These are phyloP conservation scores for Acleris cristana DNA, from an alignment of 2,888 invertebrate species.

Conservation along the genomic window DNA sequence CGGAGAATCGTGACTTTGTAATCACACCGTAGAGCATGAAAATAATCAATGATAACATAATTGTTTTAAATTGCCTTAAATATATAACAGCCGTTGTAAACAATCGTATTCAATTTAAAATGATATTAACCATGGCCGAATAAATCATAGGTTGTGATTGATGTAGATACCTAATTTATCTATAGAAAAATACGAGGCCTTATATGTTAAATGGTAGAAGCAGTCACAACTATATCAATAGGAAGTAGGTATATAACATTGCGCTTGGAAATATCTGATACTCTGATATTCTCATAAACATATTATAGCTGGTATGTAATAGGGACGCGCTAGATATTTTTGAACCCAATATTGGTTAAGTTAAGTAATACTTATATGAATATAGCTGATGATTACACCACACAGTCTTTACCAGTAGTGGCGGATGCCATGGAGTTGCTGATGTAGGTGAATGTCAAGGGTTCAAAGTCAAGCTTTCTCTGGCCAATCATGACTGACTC, in stretches of 20 bases:
- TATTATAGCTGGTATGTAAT: too few species aligned
- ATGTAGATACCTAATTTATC: neutral
- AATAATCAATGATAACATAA: conserved; percentile 12
- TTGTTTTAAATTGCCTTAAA: conserved; percentile 8
- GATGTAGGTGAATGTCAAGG: conserved; percentile 1
- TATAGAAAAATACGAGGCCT: neutral
- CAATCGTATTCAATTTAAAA: conserved; percentile 6
- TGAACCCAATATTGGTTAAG: too few species aligned
- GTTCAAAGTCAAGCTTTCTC: neutral
- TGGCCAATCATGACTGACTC: too few species aligned
- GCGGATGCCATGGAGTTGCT: neutral
- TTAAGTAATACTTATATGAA: too few species aligned
- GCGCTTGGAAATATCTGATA: too few species aligned
- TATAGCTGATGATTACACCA: too few species aligned
- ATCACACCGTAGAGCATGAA: conserved; percentile 11
- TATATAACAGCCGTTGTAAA: conserved; percentile 6
- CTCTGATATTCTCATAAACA: too few species aligned
- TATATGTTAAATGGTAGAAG: too few species aligned
- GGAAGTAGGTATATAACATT: too few species aligned
- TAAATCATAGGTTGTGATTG: conserved; percentile 1
- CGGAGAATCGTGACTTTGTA: conserved; percentile 27
- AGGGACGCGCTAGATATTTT: too few species aligned
- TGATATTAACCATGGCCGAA: conserved; percentile 4
- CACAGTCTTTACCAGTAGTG: too few species aligned
- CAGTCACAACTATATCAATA: too few species aligned